phyloP scores from a whole-genome alignment of 30 jellyfish, hydroid and myxozoan genomes.

The Turritopsis dohrnii region DNA sequence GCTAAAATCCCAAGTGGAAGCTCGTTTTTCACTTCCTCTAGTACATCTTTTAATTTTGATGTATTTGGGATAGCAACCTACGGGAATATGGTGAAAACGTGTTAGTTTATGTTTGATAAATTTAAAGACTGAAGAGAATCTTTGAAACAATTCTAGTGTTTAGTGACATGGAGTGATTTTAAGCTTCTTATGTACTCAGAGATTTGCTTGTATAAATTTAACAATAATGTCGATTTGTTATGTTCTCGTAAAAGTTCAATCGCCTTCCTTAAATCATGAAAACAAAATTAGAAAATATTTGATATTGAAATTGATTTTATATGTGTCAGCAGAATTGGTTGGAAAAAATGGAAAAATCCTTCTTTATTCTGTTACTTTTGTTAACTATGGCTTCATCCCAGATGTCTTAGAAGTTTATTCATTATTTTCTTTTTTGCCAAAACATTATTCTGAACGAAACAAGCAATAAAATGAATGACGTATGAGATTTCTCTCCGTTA shows the following conservation, averaged over 20 bases:
- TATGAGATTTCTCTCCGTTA: not conserved
- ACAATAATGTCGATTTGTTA: not conserved
- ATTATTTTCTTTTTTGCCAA: no score
- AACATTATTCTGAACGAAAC: no score
- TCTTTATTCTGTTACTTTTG: no score
- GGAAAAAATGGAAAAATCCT: no score
- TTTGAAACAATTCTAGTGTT: not conserved
- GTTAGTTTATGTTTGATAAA: not conserved
- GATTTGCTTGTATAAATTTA: not conserved
- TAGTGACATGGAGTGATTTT: not conserved
- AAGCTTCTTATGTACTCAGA: not conserved
- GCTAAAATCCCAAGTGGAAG: conserved; percentile 17
- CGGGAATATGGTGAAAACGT: not conserved
- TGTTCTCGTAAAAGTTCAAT: not conserved
- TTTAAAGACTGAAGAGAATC: not conserved
- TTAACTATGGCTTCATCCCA: no score
- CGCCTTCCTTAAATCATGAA: not conserved
- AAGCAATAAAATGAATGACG: no score
- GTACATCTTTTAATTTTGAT: conserved; percentile 3
- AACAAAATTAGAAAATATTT: not conserved
- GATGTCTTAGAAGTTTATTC: no score
- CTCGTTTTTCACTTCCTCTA: not conserved
- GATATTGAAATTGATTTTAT: no score
- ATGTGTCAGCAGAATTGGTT: no score
- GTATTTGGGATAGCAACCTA: conserved; percentile 4